phyloP scores from a whole-genome alignment of 2,888 invertebrate genomes.

The Chirona hameri region DNA sequence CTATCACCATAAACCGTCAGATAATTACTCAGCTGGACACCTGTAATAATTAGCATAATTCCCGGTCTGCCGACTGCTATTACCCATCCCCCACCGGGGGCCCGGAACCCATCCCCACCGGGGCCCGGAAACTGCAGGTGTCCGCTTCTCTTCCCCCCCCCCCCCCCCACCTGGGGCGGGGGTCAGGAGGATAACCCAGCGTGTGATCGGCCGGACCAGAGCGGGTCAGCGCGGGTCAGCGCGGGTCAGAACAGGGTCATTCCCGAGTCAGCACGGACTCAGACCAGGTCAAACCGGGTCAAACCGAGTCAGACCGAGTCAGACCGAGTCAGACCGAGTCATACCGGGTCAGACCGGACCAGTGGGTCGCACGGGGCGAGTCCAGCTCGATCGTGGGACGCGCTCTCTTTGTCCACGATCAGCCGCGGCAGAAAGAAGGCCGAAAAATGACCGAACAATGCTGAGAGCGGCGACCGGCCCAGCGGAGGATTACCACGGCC shows the following conservation, averaged over 20 bases:
- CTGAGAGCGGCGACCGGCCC: background rate
- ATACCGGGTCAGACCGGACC: background rate
- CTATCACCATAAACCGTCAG: too few species aligned
- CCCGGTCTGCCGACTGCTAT: too few species aligned
- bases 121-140: too few species aligned
- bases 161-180: too few species aligned
- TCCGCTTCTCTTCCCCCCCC: too few species aligned
- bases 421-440: background rate
- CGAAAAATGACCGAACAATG: constrained; percentile 10
- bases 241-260: background rate
- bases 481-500: background rate
- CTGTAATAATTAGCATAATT: too few species aligned
- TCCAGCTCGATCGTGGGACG: background rate
- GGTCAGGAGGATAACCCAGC: too few species aligned
- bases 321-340: background rate
- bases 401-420: background rate
- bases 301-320: background rate
- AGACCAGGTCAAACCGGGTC: background rate
- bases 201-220: background rate
- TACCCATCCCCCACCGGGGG: too few species aligned
- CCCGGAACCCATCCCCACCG: too few species aligned
- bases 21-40: too few species aligned
- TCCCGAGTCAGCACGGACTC: background rate
- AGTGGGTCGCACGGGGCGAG: too few species aligned
- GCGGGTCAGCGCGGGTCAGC: background rate